These are phyloP conservation scores for Phataginus tricuspis DNA, from an alignment of 2,797 vertebrate species.

Conservation along the genomic window DNA sequence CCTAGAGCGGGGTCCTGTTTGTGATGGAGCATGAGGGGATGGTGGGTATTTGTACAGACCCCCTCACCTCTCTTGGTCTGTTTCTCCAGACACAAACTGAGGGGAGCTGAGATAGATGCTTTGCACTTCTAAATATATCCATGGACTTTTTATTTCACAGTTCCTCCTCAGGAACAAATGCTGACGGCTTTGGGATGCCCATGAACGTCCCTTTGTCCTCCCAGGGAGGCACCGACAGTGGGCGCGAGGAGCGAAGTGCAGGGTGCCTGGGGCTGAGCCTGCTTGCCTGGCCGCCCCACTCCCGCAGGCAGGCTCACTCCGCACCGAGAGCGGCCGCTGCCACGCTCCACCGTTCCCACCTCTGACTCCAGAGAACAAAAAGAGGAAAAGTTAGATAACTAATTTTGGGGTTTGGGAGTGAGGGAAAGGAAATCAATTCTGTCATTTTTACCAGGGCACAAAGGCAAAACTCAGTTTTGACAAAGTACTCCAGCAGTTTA, in stretches of 20 bases:
- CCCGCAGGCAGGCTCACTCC: accelerated
- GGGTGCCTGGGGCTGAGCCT: not conserved
- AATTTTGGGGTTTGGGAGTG: not conserved
- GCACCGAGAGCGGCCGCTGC: not conserved
- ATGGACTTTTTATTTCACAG: not conserved
- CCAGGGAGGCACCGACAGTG: not conserved
- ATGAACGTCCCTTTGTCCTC: not conserved
- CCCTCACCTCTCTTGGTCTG: not conserved
- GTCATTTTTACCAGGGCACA: not conserved
- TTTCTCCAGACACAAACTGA: not conserved
- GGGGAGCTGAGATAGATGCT: not conserved
- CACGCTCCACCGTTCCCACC: not conserved
- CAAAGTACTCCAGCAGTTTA: not conserved
- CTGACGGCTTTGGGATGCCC: not conserved
- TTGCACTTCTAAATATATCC: not conserved
- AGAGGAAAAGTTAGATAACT: not conserved
- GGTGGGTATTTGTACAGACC: not conserved
- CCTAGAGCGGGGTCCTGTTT: not conserved
- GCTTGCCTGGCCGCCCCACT: not conserved
- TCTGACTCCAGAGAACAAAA: not conserved
- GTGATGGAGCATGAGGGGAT: not conserved
- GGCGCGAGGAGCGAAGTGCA: too few species aligned
- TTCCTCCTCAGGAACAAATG: not conserved
- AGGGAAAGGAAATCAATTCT: not conserved
- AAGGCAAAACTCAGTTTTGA: not conserved